Conservation (phyloP, 2,113 vertebrate species). For the Anarrhichthys ocellatus region DNA sequence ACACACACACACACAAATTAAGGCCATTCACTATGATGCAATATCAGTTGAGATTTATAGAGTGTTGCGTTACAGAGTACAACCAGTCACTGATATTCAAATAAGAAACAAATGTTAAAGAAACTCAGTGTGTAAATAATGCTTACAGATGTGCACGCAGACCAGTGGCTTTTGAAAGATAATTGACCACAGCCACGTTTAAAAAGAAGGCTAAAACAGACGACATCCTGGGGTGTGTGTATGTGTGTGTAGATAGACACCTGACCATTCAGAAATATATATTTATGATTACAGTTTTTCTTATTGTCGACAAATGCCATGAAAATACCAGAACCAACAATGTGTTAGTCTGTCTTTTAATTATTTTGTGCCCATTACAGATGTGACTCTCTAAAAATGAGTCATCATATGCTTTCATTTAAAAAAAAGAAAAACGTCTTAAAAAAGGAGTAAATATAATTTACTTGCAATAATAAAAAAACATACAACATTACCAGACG, state of each 20-base stretch:
- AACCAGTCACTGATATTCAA: not conserved
- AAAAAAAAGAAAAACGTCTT: not conserved
- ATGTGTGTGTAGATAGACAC: not conserved
- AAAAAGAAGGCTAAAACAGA: not conserved
- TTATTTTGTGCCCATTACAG: not conserved
- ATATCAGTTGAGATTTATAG: not conserved
- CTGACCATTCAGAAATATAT: not conserved
- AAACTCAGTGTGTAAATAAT: not conserved
- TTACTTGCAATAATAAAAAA: not conserved
- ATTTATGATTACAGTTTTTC: not conserved
- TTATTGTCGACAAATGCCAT: not conserved
- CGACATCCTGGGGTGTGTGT: not conserved
- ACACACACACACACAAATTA: not conserved
- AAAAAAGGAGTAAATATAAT: not conserved
- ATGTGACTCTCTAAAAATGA: not conserved
- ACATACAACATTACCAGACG: too few relatives aligned
- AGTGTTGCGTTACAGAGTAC: not conserved
- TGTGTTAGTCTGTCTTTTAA: not conserved
- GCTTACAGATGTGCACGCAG: slow-evolving; percentile 21
- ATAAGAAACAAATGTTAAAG: slow-evolving; percentile 40
- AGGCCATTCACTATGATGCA: slow-evolving; percentile 3
- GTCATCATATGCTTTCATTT: not conserved
- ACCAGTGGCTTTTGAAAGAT: not conserved
- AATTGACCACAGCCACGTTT: not conserved
- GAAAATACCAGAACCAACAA: not conserved